These are phyloP conservation scores for Eulemur rubriventer DNA, from an alignment of 2,797 vertebrate genomes.

Conservation along the genomic window DNA sequence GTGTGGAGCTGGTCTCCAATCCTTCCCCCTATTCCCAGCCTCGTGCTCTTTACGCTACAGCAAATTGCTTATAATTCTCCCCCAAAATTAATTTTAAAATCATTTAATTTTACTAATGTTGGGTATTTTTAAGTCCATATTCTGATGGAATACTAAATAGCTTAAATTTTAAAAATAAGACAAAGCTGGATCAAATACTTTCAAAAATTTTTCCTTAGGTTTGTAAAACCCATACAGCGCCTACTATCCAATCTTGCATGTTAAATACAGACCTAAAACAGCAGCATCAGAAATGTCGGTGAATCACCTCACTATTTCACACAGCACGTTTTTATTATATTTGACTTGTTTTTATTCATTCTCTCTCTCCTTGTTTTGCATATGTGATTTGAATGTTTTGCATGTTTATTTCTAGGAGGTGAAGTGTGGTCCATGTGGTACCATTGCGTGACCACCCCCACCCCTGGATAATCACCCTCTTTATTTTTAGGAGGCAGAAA, in stretches of 20 bases:
- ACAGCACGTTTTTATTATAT: neutral
- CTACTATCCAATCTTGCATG: neutral
- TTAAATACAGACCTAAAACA: neutral
- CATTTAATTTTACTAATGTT: neutral
- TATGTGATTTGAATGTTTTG: slow-evolving; percentile 52
- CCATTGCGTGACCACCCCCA: neutral
- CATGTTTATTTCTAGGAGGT: slow-evolving; percentile 40
- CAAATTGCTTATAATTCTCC: neutral
- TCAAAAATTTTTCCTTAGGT: neutral
- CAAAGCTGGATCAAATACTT: neutral
- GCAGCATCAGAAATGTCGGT: neutral
- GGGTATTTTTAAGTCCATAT: neutral
- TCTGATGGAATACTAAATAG: slow-evolving; percentile 4
- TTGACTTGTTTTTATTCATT: slow-evolving; percentile 13
- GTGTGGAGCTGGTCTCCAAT: neutral
- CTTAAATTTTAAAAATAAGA: slow-evolving; percentile 31
- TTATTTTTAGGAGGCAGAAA: slow-evolving; percentile 74
- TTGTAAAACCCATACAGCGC: neutral
- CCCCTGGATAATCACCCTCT: slow-evolving; percentile 10
- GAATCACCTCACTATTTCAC: neutral
- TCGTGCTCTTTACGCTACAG: neutral
- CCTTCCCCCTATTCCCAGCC: neutral
- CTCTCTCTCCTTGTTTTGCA: neutral
- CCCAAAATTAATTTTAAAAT: neutral
- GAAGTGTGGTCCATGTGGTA: slow-evolving; percentile 57